These are phyloP conservation scores for Crotalus viridis DNA, from an alignment of 2,113 vertebrate species.

Conservation along the genomic window DNA sequence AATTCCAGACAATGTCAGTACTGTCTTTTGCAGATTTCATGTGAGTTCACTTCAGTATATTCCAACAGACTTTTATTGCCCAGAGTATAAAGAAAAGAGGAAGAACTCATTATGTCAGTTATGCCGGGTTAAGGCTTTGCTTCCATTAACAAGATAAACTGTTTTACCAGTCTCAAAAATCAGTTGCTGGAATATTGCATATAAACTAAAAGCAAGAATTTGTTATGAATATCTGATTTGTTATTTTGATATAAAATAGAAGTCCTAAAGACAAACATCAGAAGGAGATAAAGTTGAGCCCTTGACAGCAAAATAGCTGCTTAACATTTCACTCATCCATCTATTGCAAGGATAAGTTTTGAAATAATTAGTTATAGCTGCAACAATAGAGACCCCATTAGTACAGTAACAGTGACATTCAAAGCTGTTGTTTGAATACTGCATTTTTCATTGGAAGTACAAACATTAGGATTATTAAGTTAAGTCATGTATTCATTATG, in stretches of 20 bases:
- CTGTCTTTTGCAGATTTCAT: neutral
- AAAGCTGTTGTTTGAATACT: constrained; percentile 39
- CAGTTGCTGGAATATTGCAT: constrained; percentile 25
- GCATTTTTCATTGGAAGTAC: constrained; percentile 44
- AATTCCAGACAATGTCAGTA: neutral
- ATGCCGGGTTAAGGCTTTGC: neutral
- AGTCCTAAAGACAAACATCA: constrained; percentile 4
- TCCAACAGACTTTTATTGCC: neutral
- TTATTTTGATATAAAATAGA: constrained; percentile 12
- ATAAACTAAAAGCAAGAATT: neutral
- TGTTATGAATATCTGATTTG: neutral
- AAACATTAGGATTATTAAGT: constrained; percentile 44
- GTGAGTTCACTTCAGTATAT: neutral
- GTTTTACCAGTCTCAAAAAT: constrained; percentile 33
- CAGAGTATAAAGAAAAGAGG: constrained; percentile 21
- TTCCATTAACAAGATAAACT: neutral
- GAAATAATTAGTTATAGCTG: neutral
- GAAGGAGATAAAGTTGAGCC: neutral
- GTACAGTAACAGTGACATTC: constrained; percentile 25
- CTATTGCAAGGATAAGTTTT: neutral
- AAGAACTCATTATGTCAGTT: constrained; percentile 4
- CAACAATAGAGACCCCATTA: constrained; percentile 26
- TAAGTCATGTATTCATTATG: constrained; percentile 53
- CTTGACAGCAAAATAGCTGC: neutral
- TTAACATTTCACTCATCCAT: constrained; percentile 20